Evolutionary conservation across 2,113 vertebrate species (phyloP), one percentile per base, ranked within the genome.

Genomic region (Brachypteracias leptosomus): DNA sequence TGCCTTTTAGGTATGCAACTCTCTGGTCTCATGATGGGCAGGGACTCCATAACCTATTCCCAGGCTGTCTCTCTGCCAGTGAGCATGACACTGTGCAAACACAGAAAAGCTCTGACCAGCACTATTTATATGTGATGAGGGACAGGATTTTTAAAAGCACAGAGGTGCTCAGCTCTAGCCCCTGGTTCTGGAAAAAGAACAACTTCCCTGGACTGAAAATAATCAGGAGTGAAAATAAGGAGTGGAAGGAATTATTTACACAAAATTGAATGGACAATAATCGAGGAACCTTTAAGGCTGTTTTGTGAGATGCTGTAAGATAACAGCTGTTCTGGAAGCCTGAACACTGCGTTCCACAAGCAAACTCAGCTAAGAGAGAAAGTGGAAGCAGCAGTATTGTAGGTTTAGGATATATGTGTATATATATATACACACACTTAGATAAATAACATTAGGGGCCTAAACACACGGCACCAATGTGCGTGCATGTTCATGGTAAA

Each of bases 1-100:
- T 96, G 90, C 35, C 38, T 88, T 93, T 95, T 89, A 89, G 81
- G 73, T 94, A 70, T 76, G 70, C 71, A 88, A 4, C 3, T 66
- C 33, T 72, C 24, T 0, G 0, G 54, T 85, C 81, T 54, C 25
- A 9, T 70, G 74, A 72, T 73, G 85, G 40, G 54, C 93, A 91
- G 74, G n/a, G 58, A 51, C 74, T 88, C 77, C 71, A 65, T 46
- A 89, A 85, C 77, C 49, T 88, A 72, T 81, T 87, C 74, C 61
- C 81, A 82, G 70, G 73, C 93, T 76, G 73, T 16, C 9, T 81
- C 24, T 29, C 22, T 82, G 80, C 93, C 89, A 87, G 70, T 0
- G 0, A 92, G 65, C 93, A 72, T 46, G 73, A 87, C 84, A 51
- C 57, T 40, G 62, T 58, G 75, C 85, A 88, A 88, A 92, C 63